Evolutionary conservation across 2,888 invertebrate genomes (phyloP).

Genomic region (Petrolisthes manimaculis): DNA sequence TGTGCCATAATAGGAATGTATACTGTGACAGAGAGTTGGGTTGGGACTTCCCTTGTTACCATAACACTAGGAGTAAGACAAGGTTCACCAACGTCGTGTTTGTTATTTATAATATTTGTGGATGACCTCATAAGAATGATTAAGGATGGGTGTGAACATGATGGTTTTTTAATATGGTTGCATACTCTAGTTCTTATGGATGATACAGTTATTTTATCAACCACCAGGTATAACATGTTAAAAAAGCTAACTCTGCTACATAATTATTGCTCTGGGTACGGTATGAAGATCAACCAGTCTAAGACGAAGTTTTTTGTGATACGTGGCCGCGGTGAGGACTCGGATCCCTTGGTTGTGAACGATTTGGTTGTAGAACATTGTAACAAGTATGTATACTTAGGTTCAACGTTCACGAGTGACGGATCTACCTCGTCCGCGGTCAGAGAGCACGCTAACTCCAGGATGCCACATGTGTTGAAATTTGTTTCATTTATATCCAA

Average conservation of each 20-base stretch:
- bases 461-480: constrained; percentile 20
- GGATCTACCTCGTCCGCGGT: constrained; percentile 20
- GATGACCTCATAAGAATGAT: constrained; percentile 20
- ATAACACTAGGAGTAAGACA: constrained; percentile 29
- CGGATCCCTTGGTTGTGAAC: background rate
- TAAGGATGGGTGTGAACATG: background rate
- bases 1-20: background rate
- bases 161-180: constrained; percentile 3
- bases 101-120: background rate
- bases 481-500: constrained; percentile 13
- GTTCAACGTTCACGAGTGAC: constrained; percentile 22
- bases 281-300: constrained; percentile 22
- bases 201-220: constrained; percentile 15
- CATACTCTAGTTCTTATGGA: constrained; percentile 3
- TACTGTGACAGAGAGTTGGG: background rate
- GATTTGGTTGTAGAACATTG: constrained; percentile 30
- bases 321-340: background rate
- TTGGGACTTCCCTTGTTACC: background rate
- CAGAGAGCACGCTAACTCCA: constrained; percentile 6
- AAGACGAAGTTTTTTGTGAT: constrained; percentile 19
- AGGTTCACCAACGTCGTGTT: constrained; percentile 3
- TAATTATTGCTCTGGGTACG: background rate
- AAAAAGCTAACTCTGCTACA: background rate
- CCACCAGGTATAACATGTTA: background rate
- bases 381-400: constrained; percentile 9